Evolutionary conservation across 2,888 invertebrate species (phyloP).

Genomic region (Patella caerulea): DNA sequence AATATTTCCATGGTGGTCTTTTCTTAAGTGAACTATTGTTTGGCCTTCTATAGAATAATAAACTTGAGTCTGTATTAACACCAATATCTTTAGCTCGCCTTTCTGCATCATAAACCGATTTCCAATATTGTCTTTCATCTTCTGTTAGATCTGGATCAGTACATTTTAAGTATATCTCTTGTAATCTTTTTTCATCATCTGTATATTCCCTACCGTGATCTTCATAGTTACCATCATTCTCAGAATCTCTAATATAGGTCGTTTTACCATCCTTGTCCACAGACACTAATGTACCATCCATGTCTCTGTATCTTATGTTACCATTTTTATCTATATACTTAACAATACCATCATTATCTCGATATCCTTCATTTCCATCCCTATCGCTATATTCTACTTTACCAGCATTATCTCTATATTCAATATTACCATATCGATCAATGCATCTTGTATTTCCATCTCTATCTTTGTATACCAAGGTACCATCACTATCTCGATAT

Average conservation of each 20-base stretch:
- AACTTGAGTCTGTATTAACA: conserved; percentile 52
- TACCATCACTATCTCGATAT: too few relatives aligned
- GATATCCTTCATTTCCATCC: too few relatives aligned
- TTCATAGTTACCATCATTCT: background rate
- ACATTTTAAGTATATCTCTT: background rate
- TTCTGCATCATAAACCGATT: background rate
- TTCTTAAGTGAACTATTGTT: background rate
- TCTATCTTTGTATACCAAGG: too few relatives aligned
- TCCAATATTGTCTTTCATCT: background rate
- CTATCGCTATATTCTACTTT: too few relatives aligned
- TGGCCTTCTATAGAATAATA: conserved; percentile 36
- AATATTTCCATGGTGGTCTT: conserved; percentile 62
- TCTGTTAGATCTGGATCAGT: background rate
- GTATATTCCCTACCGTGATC: conserved; percentile 3
- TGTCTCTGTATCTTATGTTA: conserved; percentile 18
- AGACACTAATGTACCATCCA: conserved; percentile 23
- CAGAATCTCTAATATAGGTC: background rate
- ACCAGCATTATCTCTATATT: too few relatives aligned
- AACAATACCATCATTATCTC: too few relatives aligned
- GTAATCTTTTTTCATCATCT: background rate
- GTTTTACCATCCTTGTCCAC: too few relatives aligned
- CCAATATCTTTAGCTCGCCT: conserved; percentile 29
- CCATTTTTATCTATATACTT: background rate
- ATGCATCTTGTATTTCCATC: too few relatives aligned
- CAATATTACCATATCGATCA: too few relatives aligned